Percentiles rank a stretch among this genome's conserved stretches.
Evolutionary conservation across 1,140 invertebrate species (phyloP).

Genomic region (Ceratina australensis): DNA sequence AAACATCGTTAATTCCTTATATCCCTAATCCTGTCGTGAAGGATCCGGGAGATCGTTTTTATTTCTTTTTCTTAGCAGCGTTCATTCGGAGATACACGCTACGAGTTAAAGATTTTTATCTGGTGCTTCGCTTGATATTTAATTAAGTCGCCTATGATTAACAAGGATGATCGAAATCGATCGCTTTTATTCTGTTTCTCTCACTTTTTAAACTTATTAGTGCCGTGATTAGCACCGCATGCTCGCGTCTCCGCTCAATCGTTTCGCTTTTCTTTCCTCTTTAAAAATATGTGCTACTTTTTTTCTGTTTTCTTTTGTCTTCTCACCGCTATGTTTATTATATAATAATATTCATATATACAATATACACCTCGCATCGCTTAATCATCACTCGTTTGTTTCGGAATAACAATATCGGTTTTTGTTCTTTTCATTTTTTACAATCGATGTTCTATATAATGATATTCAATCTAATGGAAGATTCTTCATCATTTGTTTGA

Average conservation of each 20-base stretch:
- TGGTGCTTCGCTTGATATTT: constrained; percentile 51
- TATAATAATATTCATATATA: constrained; percentile 58
- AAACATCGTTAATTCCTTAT: constrained; percentile 59
- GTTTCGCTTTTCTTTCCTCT: constrained; percentile 34
- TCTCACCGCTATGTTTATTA: constrained; percentile 59
- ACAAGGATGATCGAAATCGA: constrained; percentile 56
- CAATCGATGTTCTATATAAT: constrained; percentile 37
- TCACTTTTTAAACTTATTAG: constrained; percentile 39
- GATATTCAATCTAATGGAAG: constrained; percentile 57
- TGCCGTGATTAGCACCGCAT: constrained; percentile 49
- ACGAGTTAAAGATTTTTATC: constrained; percentile 56
- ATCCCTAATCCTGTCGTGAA: constrained; percentile 48
- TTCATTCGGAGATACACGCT: constrained; percentile 46
- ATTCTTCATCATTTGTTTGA: constrained; percentile 53
- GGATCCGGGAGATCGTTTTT: constrained; percentile 56
- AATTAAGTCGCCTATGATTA: constrained; percentile 54
- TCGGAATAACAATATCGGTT: constrained; percentile 21
- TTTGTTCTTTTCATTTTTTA: constrained; percentile 11
- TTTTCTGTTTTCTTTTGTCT: constrained; percentile 26
- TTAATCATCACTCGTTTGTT: constrained; percentile 41
- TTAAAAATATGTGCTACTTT: constrained; percentile 66
- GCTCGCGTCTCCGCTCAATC: constrained; percentile 32
- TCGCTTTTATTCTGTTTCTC: constrained; percentile 24
- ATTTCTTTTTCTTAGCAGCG: constrained; percentile 30
- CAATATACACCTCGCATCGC: constrained; percentile 38